Evolutionary conservation across 2,113 vertebrate genomes (phyloP).

Genomic region (Rhinolophus ferrumequinum): DNA sequence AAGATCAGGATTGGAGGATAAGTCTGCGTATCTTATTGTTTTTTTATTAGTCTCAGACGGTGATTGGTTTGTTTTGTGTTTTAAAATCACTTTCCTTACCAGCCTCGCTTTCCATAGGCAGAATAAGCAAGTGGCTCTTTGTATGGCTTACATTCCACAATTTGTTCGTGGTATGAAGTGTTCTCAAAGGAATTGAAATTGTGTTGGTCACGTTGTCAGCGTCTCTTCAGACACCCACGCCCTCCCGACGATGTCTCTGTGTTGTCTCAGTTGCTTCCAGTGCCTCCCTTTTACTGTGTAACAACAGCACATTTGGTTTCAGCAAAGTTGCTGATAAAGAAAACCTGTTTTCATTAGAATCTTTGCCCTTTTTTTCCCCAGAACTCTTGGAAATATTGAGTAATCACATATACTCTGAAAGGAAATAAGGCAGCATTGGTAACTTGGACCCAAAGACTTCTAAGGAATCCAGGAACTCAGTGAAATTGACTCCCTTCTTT

Average conservation of each 20-base stretch:
- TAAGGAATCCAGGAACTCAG: not conserved
- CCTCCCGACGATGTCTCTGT: not conserved
- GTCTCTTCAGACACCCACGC: not conserved
- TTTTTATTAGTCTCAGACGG: not conserved
- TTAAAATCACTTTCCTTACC: not conserved
- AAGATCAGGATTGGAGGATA: not conserved
- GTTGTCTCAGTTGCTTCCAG: not conserved
- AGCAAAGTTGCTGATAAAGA: not conserved
- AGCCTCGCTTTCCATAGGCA: not conserved
- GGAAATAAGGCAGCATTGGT: not conserved
- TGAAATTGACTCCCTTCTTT: not conserved
- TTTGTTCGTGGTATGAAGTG: not conserved
- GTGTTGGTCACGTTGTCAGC: not conserved
- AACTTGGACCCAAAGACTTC: not conserved
- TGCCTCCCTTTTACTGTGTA: not conserved
- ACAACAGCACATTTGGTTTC: not conserved
- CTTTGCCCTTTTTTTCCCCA: not conserved
- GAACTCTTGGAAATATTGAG: not conserved
- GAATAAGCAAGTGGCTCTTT: not conserved
- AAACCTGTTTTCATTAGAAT: conserved; percentile 1
- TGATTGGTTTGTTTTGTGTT: not conserved
- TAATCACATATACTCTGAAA: not conserved
- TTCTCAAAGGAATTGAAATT: not conserved
- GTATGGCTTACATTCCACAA: not conserved
- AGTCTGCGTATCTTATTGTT: not conserved